These are phyloP conservation scores for Drosophila antonietae DNA, from an alignment of 2,888 invertebrate genomes.

Conservation along the genomic window DNA sequence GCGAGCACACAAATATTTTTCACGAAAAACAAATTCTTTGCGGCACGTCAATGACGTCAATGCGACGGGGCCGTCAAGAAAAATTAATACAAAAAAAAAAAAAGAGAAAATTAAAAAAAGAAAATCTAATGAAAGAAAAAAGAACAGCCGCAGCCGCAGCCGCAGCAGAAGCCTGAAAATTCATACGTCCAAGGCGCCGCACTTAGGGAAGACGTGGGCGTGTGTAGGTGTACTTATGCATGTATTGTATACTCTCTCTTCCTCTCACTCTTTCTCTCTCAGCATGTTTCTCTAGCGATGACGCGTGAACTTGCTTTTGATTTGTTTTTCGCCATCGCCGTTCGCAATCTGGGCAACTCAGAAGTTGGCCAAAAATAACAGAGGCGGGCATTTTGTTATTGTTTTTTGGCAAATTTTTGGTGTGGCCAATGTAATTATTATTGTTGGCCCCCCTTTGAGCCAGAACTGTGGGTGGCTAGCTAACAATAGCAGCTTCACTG, in stretches of 20 bases:
- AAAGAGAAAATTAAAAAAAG: slow-evolving; percentile 1
- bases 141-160: slow-evolving; percentile 2
- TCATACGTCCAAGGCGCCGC: slow-evolving; percentile 33
- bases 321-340: slow-evolving; percentile 57
- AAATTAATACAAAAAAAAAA: slow-evolving; percentile 27
- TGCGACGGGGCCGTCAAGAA: slow-evolving; percentile 65
- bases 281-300: slow-evolving; percentile 58
- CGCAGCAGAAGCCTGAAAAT: slow-evolving; percentile 19
- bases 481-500: not conserved
- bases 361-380: slow-evolving; percentile 69
- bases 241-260: not conserved
- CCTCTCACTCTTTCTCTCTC: not conserved
- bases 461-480: slow-evolving; percentile 9
- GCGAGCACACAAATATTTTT: slow-evolving; percentile 68
- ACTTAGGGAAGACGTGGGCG: slow-evolving; percentile 36
- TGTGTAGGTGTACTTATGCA: slow-evolving; percentile 14
- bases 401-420: slow-evolving; percentile 8
- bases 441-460: slow-evolving; percentile 28
- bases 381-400: slow-evolving; percentile 32
- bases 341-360: slow-evolving; percentile 28
- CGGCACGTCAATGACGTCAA: slow-evolving; percentile 76
- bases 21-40: slow-evolving; percentile 77
- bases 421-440: slow-evolving; percentile 37
- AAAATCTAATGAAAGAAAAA: slow-evolving; percentile 8
- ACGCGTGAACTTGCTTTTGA: slow-evolving; percentile 79